Base-by-base conservation (phyloP, 2,797 vertebrate genomes). In the Bovichtus diacanthus region DNA sequence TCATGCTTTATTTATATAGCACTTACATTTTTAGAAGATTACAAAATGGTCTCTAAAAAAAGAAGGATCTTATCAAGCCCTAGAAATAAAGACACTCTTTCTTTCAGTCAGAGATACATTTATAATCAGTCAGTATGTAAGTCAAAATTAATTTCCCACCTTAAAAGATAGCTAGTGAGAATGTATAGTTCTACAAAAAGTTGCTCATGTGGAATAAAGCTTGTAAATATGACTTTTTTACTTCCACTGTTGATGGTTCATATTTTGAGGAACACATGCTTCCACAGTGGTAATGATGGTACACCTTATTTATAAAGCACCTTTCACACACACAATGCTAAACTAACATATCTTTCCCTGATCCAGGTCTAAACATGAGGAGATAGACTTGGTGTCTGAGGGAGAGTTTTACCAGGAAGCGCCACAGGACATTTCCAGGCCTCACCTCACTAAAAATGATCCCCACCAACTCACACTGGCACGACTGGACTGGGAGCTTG, bases 401-500 rank as follows among this genome's bases (percentile, higher is more conserved):
- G 96, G 97, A 8, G 98, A 99, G 75, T 99, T 99, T 93, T 97
- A 97, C 87, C 81, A 92, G 39, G 98, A 96, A 5, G 98, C 98
- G 0, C 98, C 98, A 0, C 23, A 90, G 0, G 97, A 97, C 10
- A 99, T 99, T 81, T 98, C 97, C 87, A 97, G 96, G 4, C 95
- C 95, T 2, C 92, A 95, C 0, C 89, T 97, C 85, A 99, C 98
- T 11, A 94, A 94, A 68, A 93, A 73, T 0, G 98, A 99, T 87
- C 94, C 96, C 19, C 98, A 99, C 86, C 98, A 99, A 82, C 98
- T 98, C 85, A 99, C 98, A 1, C 91, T 99, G 69, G 96, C 97
- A 1, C 96, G 98, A 21, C 94, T 99, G 31, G 98, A 99, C 93
- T 99, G 98, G 98, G 98, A 99, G 88, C 94, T 99, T 58, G 98